Percentiles rank a stretch among this genome's conserved stretches.
phyloP scores from a whole-genome alignment of 2,888 invertebrate genomes.

The Homarus gammarus region DNA sequence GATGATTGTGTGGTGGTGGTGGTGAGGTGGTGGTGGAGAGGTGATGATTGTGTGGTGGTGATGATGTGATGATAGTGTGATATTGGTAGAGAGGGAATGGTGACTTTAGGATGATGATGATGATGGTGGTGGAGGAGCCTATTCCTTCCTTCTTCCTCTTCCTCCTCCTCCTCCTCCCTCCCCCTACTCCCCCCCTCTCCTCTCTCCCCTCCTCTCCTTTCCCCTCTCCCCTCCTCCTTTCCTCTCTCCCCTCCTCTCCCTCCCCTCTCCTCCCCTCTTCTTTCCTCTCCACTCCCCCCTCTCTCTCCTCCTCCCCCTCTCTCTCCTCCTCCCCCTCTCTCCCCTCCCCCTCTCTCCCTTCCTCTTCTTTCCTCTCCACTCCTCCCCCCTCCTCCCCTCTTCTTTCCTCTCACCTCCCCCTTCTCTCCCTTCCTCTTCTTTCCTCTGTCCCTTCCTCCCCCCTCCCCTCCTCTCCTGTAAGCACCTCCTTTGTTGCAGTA shows the following conservation, averaged over 20 bases:
- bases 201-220: background rate
- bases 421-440: background rate
- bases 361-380: conserved; percentile 5
- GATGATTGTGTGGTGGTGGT: no score
- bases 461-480: background rate
- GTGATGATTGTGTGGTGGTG: no score
- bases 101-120: no score
- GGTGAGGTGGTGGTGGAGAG: no score
- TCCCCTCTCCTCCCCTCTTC: no score
- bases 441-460: background rate
- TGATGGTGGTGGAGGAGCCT: no score
- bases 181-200: background rate
- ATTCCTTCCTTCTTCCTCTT: no score
- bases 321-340: background rate
- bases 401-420: background rate
- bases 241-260: background rate
- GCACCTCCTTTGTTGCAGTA: no score
- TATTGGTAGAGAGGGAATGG: no score
- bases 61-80: no score
- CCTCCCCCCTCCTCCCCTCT: background rate
- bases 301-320: background rate
- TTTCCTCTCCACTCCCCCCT: background rate
- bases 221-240: no score
- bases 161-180: no score
- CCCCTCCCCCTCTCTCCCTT: background rate